Percentiles rank a stretch among this genome's conserved stretches.
Conservation (phyloP, 2,113 vertebrate species). For the Vulpes vulpes region DNA sequence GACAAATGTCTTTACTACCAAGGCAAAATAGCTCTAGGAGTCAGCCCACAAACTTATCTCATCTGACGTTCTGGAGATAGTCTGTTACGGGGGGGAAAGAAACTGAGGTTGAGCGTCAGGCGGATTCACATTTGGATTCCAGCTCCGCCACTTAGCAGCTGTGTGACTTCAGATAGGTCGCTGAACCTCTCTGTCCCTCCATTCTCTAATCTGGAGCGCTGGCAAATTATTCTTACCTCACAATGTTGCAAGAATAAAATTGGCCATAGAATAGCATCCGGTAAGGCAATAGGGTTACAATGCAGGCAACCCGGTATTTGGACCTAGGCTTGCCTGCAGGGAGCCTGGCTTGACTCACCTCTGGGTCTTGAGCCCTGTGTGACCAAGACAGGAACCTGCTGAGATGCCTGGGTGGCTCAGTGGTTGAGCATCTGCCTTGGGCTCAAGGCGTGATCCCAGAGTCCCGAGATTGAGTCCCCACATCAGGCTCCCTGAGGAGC, state of each 20-base stretch:
- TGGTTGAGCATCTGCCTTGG: no score
- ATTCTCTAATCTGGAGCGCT: background rate
- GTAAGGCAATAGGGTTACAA: background rate
- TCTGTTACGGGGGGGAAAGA: background rate
- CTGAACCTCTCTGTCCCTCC: background rate
- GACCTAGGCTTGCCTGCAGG: background rate
- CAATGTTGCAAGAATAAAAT: background rate
- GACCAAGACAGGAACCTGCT: background rate
- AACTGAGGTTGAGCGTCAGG: background rate
- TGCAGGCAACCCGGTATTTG: background rate
- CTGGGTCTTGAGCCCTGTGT: background rate
- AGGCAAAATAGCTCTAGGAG: slow-evolving; percentile 21
- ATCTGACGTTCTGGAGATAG: background rate
- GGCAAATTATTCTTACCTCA: background rate
- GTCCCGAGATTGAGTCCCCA: no score
- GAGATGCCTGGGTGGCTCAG: no score
- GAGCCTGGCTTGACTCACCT: background rate
- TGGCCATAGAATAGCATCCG: background rate
- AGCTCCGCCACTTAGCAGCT: background rate
- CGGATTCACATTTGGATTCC: background rate
- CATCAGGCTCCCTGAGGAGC: no score
- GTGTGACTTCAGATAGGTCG: background rate
- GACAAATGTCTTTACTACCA: background rate
- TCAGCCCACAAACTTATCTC: background rate
- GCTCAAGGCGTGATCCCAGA: no score